phyloP scores from a whole-genome alignment of 2,113 vertebrate species.

The Capreolus pygargus region DNA sequence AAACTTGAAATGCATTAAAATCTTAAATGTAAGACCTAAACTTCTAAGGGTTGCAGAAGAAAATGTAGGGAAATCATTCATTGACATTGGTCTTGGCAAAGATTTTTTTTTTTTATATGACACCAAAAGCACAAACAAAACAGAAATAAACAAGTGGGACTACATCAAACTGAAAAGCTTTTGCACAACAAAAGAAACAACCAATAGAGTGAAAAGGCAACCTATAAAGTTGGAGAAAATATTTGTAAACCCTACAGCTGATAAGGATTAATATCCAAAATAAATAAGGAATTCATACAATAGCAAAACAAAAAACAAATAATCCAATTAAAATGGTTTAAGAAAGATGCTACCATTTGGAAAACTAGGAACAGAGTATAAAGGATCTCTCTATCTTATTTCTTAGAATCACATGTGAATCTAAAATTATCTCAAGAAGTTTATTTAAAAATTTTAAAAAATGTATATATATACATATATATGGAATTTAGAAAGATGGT shows the following conservation, averaged over 20 bases:
- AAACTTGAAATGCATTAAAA: neutral
- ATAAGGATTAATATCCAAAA: neutral
- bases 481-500: too few relatives aligned
- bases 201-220: neutral
- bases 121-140: neutral
- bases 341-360: neutral
- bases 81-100: neutral
- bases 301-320: neutral
- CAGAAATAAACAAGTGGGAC: neutral
- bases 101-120: neutral
- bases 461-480: neutral
- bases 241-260: neutral
- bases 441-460: neutral
- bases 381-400: neutral
- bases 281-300: neutral
- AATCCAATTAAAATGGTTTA: neutral
- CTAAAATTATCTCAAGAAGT: neutral
- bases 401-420: neutral
- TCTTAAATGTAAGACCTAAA: neutral
- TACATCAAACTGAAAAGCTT: neutral
- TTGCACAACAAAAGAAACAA: neutral
- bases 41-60: neutral
- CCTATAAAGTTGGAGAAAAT: neutral
- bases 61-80: neutral
- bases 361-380: neutral